These are phyloP conservation scores for Periparus ater DNA, from an alignment of 2,797 vertebrate species.

Conservation along the genomic window DNA sequence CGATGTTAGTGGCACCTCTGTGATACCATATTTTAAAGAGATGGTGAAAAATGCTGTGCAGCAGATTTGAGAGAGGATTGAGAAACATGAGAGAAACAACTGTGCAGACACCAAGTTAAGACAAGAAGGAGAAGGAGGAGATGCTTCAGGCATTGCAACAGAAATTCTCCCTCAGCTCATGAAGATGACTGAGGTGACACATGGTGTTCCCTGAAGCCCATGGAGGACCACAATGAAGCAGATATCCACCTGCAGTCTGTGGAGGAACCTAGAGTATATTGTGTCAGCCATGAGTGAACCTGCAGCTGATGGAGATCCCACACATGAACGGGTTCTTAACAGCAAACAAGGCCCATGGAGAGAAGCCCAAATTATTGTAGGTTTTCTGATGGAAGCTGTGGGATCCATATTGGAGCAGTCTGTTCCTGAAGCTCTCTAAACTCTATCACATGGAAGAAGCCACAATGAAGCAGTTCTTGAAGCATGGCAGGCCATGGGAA, in stretches of 20 bases:
- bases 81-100: neutral
- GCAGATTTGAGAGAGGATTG: neutral
- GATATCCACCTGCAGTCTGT: neutral
- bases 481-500: fast-evolving
- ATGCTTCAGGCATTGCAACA: neutral
- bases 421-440: neutral
- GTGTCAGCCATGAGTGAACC: neutral
- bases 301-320: fast-evolving
- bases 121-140: neutral
- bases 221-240: neutral
- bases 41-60: neutral
- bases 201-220: too few relatives aligned
- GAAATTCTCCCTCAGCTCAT: neutral
- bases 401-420: neutral
- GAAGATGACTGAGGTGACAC: neutral
- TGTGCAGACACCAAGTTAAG: neutral
- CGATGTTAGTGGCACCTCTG: neutral
- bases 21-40: neutral
- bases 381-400: neutral
- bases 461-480: neutral
- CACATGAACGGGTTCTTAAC: neutral
- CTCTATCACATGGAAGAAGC: neutral
- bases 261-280: neutral
- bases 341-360: fast-evolving
- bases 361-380: fast-evolving